Evolutionary conservation across 2,797 vertebrate species (phyloP), one percentile per base, ranked within the genome.

Genomic region (Xiphophorus birchmanni): DNA sequence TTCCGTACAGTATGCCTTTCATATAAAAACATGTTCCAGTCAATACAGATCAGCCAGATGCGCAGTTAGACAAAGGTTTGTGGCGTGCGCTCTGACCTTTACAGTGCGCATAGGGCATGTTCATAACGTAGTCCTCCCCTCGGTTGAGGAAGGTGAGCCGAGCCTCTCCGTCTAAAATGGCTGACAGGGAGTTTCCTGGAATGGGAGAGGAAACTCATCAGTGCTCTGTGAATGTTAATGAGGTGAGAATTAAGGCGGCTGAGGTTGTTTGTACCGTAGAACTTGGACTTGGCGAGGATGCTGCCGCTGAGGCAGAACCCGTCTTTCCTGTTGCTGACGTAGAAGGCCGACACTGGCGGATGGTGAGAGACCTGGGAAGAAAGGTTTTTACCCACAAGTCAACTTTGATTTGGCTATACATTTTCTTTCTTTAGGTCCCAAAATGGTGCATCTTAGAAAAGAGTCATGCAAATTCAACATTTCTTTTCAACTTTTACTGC

Each of bases 21-120:
- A 73, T 13, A 74, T 2, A 47, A 2, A 13, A 29, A 45, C 12
- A 44, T 23, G 10, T 1, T 58, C 13, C 15, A 11, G 37, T 42
- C 40, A 29, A 37, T 44, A 42, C 13, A 35, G 1, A 3, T 0
- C 47, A 37, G 40, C 58, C 18, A 21, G 76, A 50, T 60, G 10
- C 7, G 48, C 37, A 48, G n/a, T 1, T 3, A 82, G 44, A 71
- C 2, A 32, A 45, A 26, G 56, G 23, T 32, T 35, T n/a, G 35
- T 15, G 73, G 11, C 7, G 21, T 9, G 47, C 48, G 8, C 12
- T 74, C 90, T 71, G 92, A 99, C 98, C 98, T 99, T 99, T 99
- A 92, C 98, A 99, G 91, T 99, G 98, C 89, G 98, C 98, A 63
- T 99, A 99, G 73, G 98, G 98, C 98, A 99, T 99, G 85, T 97